Conservation (phyloP, 1,140 invertebrate species). For the Hyles euphorbiae region DNA sequence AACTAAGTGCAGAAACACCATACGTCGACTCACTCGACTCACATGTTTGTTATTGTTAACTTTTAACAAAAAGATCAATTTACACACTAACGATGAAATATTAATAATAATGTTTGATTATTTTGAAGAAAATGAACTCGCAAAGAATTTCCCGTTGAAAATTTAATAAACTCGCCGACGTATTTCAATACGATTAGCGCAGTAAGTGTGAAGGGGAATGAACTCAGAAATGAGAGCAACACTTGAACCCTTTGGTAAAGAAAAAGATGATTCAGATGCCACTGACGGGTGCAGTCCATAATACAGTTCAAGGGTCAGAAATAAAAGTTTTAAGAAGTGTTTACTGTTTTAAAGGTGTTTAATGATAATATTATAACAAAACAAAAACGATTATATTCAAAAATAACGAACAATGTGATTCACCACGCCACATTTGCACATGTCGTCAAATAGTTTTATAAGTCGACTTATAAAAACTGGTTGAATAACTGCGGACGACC, state of each 20-base stretch:
- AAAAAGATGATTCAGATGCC: too few relatives aligned
- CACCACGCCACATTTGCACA: constrained; percentile 3
- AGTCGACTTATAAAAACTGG: constrained; percentile 2
- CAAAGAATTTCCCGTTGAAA: too few relatives aligned
- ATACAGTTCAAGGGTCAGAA: too few relatives aligned
- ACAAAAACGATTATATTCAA: neutral
- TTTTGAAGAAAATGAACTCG: too few relatives aligned
- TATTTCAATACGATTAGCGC: too few relatives aligned
- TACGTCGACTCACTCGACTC: neutral
- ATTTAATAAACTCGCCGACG: too few relatives aligned
- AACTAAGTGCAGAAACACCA: neutral
- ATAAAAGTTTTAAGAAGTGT: too few relatives aligned
- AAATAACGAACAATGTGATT: constrained; percentile 6
- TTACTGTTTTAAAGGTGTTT: too few relatives aligned
- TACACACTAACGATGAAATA: constrained; percentile 3
- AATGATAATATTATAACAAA: neutral
- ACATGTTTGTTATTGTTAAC: constrained; percentile 3
- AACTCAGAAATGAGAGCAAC: too few relatives aligned
- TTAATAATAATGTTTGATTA: neutral
- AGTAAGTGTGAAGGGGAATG: too few relatives aligned
- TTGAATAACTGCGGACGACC: constrained; percentile 2
- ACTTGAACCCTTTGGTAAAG: too few relatives aligned
- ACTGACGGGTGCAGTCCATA: too few relatives aligned
- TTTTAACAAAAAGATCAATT: constrained; percentile 3
- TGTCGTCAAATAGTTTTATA: constrained; percentile 3